Evolutionary conservation across 2,888 invertebrate genomes (phyloP).

Genomic region (Tetranychus piercei): DNA sequence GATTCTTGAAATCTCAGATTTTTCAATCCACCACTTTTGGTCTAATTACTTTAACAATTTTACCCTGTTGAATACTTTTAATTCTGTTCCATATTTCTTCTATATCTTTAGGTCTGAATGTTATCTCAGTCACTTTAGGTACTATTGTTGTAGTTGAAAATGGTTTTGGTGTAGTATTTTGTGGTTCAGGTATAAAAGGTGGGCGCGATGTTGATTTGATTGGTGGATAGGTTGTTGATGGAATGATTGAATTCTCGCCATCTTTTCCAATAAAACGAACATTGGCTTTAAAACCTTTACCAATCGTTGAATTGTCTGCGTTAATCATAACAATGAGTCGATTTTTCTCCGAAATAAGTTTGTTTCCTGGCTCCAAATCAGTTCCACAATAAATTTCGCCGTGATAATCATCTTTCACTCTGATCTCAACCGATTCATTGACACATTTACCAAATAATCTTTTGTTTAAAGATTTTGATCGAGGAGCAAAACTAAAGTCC

Average conservation of each 20-base stretch:
- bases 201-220: not conserved
- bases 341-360: conserved; percentile 15
- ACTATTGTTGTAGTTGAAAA: not conserved
- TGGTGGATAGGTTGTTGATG: not conserved
- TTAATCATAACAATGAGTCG: not conserved
- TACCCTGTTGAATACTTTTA: conserved; percentile 4
- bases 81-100: not conserved
- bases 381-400: conserved; percentile 24
- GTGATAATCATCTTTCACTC: conserved; percentile 18
- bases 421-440: conserved; percentile 22
- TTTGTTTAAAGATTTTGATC: conserved; percentile 18
- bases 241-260: not conserved
- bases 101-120: not conserved
- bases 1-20: not conserved
- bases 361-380: conserved; percentile 19
- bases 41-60: not conserved
- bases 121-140: not conserved
- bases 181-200: not conserved
- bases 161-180: not conserved
- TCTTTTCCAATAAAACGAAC: conserved; percentile 8
- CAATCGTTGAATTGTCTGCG: conserved; percentile 10
- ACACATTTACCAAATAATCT: conserved; percentile 16
- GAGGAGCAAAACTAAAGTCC: conserved; percentile 22
- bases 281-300: conserved; percentile 13
- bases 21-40: not conserved